Evolutionary conservation across 2,113 vertebrate species (phyloP).

Genomic region (Carassius gibelio): DNA sequence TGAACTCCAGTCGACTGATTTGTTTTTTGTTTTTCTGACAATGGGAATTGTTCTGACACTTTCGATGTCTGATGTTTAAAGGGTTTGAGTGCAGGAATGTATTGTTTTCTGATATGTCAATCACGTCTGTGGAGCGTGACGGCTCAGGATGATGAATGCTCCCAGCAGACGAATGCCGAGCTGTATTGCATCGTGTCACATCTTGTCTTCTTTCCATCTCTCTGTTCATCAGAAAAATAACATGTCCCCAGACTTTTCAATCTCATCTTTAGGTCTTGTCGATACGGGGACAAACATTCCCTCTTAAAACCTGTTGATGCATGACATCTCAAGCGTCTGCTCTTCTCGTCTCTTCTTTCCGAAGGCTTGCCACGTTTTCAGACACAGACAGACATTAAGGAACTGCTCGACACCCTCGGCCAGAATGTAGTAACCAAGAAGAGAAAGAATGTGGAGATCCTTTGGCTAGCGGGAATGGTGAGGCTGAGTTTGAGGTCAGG

Average conservation of each 20-base stretch:
- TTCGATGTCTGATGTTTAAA: not conserved
- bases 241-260: not conserved
- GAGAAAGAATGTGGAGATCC: conserved; percentile 97
- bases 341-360: conserved; percentile 21
- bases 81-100: not conserved
- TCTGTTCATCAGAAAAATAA: conserved; percentile 10
- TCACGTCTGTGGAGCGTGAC: not conserved
- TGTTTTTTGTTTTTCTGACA: not conserved
- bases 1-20: not conserved
- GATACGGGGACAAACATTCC: not conserved
- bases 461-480: conserved; percentile 93
- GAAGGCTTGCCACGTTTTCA: conserved; percentile 91
- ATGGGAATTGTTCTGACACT: not conserved
- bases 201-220: conserved; percentile 13
- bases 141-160: not conserved
- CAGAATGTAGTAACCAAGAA: conserved; percentile 95
- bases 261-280: conserved; percentile 9
- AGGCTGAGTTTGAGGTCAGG: conserved; percentile 56
- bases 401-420: conserved; percentile 91
- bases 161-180: not conserved
- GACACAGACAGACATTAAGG: conserved; percentile 91
- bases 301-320: not conserved
- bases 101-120: not conserved
- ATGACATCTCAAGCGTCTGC: conserved; percentile 4
- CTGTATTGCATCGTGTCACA: not conserved